phyloP scores from a whole-genome alignment of 2,888 invertebrate species.

The Nesidiocoris tenuis region DNA sequence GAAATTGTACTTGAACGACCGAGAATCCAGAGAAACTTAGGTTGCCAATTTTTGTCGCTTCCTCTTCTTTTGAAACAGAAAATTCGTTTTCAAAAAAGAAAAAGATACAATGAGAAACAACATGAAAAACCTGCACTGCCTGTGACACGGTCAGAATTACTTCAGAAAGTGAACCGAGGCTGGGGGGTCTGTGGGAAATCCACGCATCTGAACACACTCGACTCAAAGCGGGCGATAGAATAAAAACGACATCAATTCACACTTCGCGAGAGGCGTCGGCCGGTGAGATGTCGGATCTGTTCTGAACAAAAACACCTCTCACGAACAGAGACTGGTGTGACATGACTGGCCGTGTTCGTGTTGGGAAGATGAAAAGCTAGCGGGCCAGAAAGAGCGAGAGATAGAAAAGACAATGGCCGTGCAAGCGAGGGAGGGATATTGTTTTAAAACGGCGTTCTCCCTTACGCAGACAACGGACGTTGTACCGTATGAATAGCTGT shows the following conservation, averaged over 20 bases:
- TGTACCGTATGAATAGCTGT: not conserved
- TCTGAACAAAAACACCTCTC: not conserved
- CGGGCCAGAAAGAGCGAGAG: not conserved
- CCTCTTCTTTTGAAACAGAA: no score
- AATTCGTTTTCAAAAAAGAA: no score
- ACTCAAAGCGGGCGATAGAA: not conserved
- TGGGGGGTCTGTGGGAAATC: no score
- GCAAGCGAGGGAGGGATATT: not conserved
- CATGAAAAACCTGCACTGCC: no score
- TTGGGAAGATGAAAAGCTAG: not conserved
- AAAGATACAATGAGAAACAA: no score
- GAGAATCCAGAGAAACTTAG: no score
- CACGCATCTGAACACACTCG: not conserved
- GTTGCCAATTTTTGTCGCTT: no score
- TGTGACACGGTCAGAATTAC: no score
- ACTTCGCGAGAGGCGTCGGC: not conserved
- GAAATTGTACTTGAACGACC: no score
- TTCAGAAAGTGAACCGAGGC: no score
- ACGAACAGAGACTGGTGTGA: not conserved
- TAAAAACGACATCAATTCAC: not conserved
- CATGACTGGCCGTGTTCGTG: not conserved
- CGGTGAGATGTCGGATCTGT: not conserved
- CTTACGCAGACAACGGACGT: not conserved
- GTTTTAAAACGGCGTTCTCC: not conserved
- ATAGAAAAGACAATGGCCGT: not conserved